phyloP scores from a whole-genome alignment of 2,113 vertebrate species.

The Lathamus discolor region DNA sequence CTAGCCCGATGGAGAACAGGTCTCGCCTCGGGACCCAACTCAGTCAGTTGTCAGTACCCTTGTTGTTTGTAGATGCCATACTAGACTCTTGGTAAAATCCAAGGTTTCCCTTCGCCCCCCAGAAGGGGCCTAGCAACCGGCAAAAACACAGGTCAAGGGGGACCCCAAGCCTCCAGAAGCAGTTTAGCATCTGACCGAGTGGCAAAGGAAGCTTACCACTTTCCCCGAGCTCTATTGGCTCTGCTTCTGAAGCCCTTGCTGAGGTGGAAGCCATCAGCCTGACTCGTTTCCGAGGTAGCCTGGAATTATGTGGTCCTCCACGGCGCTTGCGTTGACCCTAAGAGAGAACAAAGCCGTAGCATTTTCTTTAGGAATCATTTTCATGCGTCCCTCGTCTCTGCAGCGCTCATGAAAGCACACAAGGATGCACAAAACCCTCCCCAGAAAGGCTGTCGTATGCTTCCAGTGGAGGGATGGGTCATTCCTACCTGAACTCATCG shows the following conservation, averaged over 20 bases:
- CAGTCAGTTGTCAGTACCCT: not conserved
- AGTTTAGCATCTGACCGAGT: not conserved
- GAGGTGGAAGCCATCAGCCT: constrained; percentile 51
- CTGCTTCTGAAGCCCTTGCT: constrained; percentile 69
- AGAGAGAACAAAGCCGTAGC: not conserved
- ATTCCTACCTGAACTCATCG: fast-evolving
- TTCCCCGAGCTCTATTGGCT: constrained; percentile 74
- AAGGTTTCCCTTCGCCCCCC: not conserved
- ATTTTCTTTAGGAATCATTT: not conserved
- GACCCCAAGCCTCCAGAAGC: not conserved
- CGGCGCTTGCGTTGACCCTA: constrained; percentile 48
- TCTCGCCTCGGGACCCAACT: not conserved
- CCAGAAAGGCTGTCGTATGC: not conserved
- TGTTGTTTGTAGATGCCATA: not conserved
- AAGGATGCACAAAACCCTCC: not conserved
- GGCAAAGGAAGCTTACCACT: constrained; percentile 64
- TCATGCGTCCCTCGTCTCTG: fast-evolving
- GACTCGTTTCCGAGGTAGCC: constrained; percentile 60
- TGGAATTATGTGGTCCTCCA: constrained; percentile 47
- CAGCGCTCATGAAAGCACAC: not conserved
- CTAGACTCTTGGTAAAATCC: not conserved
- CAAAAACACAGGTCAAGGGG: not conserved
- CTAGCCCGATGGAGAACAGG: not conserved
- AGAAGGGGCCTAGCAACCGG: not conserved
- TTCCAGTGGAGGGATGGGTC: not conserved